Base-by-base conservation (phyloP, 92 coral and sea anemone species). In the Hydrozoanthus gracilis region DNA sequence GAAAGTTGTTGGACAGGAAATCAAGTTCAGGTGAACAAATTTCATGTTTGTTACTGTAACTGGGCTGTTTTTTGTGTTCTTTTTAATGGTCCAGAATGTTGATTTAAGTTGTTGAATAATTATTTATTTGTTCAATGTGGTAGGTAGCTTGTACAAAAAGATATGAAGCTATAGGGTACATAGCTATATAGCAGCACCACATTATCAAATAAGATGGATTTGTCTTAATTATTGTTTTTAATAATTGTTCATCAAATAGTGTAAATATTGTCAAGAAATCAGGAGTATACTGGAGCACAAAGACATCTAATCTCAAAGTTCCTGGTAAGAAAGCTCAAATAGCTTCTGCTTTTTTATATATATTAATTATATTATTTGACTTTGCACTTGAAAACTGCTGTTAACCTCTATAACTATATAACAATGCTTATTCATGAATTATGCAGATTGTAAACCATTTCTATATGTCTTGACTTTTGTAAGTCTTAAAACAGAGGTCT, bases 11-110 rank as follows among this genome's bases (percentile, higher is more conserved):
- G 82, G 82, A 48, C 52, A n/a, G 44, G 60, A 15, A 6, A 35
- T 76, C n/a, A 76, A 76, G 54, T 76, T 49, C 82, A 76, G 82
- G 82, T 76, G 51, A 49, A 65, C 46, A 55, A 51, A 76, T 16
- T 58, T 58, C 15, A 4, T 58, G 12, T 58, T 11, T 58, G 12
- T 58, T 5, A 3, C 16, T 4, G 16, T 8, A 11, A n/a, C 12
- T 58, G 15, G 15, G 4, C 15, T n/a, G 10, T 56, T 5, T 56
- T 56, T 8, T 3, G 12, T 10, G 10, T 56, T 58, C 12, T 7
- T 58, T 8, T 58, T 58, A 16, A 8, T 58, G 4, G 9, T 9
- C 15, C 2, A n/a, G n/a, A 56, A 6, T 56, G n/a, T 10, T 56
- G 62, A 56, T 0, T 3, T 56, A 56, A 3, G 10, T 56, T 56